phyloP scores from a whole-genome alignment of 2,888 invertebrate genomes.

The Carterocephalus palaemon region DNA sequence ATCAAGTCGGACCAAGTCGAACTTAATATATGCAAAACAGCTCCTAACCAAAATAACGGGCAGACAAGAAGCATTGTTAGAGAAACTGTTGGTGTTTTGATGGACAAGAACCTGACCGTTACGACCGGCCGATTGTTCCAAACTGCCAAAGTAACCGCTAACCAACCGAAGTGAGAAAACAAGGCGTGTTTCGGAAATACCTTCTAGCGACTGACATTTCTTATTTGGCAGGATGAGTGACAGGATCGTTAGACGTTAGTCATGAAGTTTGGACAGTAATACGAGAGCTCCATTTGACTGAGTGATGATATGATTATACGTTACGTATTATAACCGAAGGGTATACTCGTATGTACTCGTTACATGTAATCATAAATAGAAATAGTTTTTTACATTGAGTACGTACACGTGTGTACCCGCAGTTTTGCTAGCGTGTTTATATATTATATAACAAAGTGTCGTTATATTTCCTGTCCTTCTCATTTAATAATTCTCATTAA shows the following conservation, averaged over 20 bases:
- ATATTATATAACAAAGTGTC: too few relatives aligned
- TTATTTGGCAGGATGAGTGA: slow-evolving; percentile 60
- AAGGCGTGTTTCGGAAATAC: slow-evolving; percentile 46
- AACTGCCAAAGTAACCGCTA: slow-evolving; percentile 49
- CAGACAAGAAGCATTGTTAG: slow-evolving; percentile 46
- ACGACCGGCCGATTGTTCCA: slow-evolving; percentile 51
- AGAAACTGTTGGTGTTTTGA: slow-evolving; percentile 57
- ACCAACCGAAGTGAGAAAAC: slow-evolving; percentile 44
- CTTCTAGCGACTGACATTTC: slow-evolving; percentile 43
- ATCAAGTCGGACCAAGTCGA: slow-evolving; percentile 17
- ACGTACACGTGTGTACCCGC: too few relatives aligned
- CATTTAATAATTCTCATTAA: too few relatives aligned
- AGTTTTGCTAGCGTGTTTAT: too few relatives aligned
- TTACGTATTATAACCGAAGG: too few relatives aligned
- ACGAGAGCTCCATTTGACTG: too few relatives aligned
- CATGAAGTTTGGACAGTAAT: neutral
- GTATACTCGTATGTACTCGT: too few relatives aligned
- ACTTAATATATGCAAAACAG: slow-evolving; percentile 33
- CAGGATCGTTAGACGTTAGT: slow-evolving; percentile 45
- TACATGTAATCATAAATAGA: too few relatives aligned
- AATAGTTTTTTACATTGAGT: too few relatives aligned
- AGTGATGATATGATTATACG: too few relatives aligned
- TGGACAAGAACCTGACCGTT: slow-evolving; percentile 67
- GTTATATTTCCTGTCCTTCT: too few relatives aligned
- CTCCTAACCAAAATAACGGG: slow-evolving; percentile 21